phyloP scores from a whole-genome alignment of 2,888 invertebrate species.

The Eilema griseolum region DNA sequence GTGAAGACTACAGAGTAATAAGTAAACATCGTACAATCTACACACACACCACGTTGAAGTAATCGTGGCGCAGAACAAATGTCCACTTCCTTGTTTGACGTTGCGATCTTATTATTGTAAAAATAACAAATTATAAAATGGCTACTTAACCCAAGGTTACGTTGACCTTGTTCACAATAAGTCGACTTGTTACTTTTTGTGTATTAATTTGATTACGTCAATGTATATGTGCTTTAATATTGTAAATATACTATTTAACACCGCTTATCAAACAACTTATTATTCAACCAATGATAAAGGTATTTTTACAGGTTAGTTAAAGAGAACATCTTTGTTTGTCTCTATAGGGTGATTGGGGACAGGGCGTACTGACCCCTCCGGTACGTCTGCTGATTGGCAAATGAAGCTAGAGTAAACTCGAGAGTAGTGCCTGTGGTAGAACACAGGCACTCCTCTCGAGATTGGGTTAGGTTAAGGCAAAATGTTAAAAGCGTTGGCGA shows the following conservation, averaged over 20 bases:
- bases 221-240: slow-evolving; percentile 50
- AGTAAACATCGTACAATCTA: slow-evolving; percentile 69
- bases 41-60: slow-evolving; percentile 63
- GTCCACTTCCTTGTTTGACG: slow-evolving; percentile 81
- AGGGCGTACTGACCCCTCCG: too few relatives aligned
- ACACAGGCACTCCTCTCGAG: too few relatives aligned
- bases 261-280: not conserved
- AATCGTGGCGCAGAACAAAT: slow-evolving; percentile 64
- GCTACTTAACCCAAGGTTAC: slow-evolving; percentile 77
- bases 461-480: too few relatives aligned
- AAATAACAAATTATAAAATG: slow-evolving; percentile 78
- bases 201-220: slow-evolving; percentile 60
- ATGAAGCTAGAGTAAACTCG: too few relatives aligned
- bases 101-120: slow-evolving; percentile 76
- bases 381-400: too few relatives aligned
- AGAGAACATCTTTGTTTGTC: not conserved
- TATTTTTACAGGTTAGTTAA: not conserved
- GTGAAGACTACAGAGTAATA: slow-evolving; percentile 64
- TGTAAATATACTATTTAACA: slow-evolving; percentile 11
- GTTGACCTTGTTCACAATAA: slow-evolving; percentile 81
- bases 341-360: too few relatives aligned
- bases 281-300: not conserved
- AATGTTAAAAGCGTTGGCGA: too few relatives aligned
- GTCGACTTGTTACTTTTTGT: slow-evolving; percentile 72
- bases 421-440: too few relatives aligned